Percentiles rank a stretch among this genome's conserved stretches.
Conservation (phyloP, 1,140 invertebrate genomes). For the Drosophila triauraria region DNA sequence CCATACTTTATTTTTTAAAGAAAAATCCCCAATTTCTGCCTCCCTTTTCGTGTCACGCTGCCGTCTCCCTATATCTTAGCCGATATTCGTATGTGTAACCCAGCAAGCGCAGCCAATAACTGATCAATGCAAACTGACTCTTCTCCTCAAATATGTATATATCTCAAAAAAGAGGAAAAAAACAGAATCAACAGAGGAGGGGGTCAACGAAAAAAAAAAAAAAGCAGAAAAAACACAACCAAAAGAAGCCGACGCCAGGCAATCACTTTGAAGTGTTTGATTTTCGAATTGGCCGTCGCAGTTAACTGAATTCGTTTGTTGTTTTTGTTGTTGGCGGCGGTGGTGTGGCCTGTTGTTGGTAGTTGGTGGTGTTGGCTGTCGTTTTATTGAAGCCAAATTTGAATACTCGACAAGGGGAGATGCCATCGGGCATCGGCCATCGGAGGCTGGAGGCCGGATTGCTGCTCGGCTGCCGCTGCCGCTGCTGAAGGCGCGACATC, state of each 20-base stretch:
- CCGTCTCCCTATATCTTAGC: slow-evolving; percentile 6
- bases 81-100: slow-evolving; percentile 34
- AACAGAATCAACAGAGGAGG: slow-evolving; percentile 41
- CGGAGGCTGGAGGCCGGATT: slow-evolving; percentile 9
- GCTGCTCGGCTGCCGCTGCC: slow-evolving; percentile 37
- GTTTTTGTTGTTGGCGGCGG: slow-evolving; percentile 19
- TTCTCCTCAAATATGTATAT: slow-evolving; percentile 54
- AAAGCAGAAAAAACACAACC: slow-evolving; percentile 40
- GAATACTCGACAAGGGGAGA: slow-evolving; percentile 74
- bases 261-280: slow-evolving; percentile 81
- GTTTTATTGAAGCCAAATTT: slow-evolving; percentile 84
- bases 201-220: slow-evolving; percentile 1
- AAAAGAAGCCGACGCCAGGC: slow-evolving; percentile 76
- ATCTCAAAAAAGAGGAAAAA: slow-evolving; percentile 9
- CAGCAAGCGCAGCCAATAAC: slow-evolving; percentile 71
- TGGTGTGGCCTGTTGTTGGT: slow-evolving; percentile 10
- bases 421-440: slow-evolving; percentile 27
- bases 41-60: slow-evolving; percentile 47
- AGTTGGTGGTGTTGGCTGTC: slow-evolving; percentile 75
- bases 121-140: slow-evolving; percentile 75
- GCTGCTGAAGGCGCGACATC: slow-evolving; percentile 72
- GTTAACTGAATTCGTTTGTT: slow-evolving; percentile 42
- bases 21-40: not conserved
- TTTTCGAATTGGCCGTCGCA: slow-evolving; percentile 79
- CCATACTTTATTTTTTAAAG: not conserved